Base-by-base conservation (phyloP, 92 coral and sea anemone genomes). In the Montipora capitata region DNA sequence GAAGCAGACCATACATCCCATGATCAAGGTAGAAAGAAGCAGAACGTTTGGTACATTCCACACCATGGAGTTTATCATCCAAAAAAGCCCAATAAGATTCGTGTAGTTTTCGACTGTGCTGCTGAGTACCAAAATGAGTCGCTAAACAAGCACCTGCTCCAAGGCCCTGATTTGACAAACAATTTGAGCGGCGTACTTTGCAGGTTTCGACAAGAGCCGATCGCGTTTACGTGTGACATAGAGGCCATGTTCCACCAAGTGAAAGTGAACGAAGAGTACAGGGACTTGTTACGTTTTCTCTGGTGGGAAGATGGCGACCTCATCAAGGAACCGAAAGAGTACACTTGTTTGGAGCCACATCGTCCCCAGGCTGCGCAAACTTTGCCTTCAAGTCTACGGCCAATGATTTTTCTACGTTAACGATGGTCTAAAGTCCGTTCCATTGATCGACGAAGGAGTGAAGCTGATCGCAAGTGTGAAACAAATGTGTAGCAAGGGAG, bases 231-330 rank as follows among this genome's bases (percentile, higher is more conserved):
- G 76, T 71, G 76, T 44, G 76, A 71, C 76, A 40, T 42, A 10
- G 76, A 71, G 42, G 76, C 4, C 51, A 71, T 71, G 76, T 71
- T 40, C 54, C 76, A 71, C 52, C 76, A 71, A 44, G 76, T 71
- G 45, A 71, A 44, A 44, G 76, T 71, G 6, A 71, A 27, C 3
- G 76, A 71, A 44, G 76, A 71, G 38, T 44, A 40, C 52, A 13
- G 76, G 42, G 52, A 71, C 13, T 16, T 71, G 20, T 44, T 71
- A 16, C 54, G 52, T 16, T 71, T 71, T 40, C 54, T 71, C 54
- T 71, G 49, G 76, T 71, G 1, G 76, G 51, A 40, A 40, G 52
- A 71, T 10, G 5, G 76, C 76, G 7, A 71, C 76, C n/a, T 16
- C 16, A 39, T 15, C 14, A 71, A 71, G 20, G 76, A 71, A 44